Evolutionary conservation across 2,113 vertebrate species (phyloP), one percentile per base, ranked within the genome.

Genomic region (Ictalurus furcatus): DNA sequence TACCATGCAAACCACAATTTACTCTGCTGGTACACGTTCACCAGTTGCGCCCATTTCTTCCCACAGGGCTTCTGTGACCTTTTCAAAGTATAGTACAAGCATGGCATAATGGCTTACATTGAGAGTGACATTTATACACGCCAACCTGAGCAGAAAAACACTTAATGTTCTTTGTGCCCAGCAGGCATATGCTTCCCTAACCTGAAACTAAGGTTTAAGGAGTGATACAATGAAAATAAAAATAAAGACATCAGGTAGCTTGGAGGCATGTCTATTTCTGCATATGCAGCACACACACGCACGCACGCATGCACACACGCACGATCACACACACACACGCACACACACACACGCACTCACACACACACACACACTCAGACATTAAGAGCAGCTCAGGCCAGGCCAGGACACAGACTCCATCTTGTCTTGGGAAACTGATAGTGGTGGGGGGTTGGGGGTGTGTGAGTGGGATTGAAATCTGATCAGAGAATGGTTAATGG

Each of bases 41-140:
- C 58, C 79, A 88, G 79, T 88, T 90, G 89, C 78, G 25, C 52
- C 58, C 54, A 30, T 89, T 88, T 90, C 92, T 74, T 87, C 93
- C 94, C 86, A 13, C 56, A 52, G 84, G 94, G 93, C 89, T 83
- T 11, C 65, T 63, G 14, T 94, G 94, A 95, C 95, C 95, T 96
- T 96, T 94, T 78, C 59, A 90, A 92, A 93, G 94, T 88, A 91
- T 91, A 90, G 90, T 89, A 93, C 93, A 93, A 91, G 82, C 59
- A 37, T 61, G 71, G 88, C 87, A 88, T 92, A 95, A 95, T 95
- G 92, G 93, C 90, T 65, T 91, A 95, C 95, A 94, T 89, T 90
- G 76, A 86, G 59, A 86, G 71, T 95, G 95, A 94, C 95, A 96
- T 96, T 96, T 95, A 94, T 87, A 52, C 67, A 92, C 86, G 90